These are phyloP conservation scores for Cosmia pyralina DNA, from an alignment of 2,888 invertebrate species.

Conservation along the genomic window DNA sequence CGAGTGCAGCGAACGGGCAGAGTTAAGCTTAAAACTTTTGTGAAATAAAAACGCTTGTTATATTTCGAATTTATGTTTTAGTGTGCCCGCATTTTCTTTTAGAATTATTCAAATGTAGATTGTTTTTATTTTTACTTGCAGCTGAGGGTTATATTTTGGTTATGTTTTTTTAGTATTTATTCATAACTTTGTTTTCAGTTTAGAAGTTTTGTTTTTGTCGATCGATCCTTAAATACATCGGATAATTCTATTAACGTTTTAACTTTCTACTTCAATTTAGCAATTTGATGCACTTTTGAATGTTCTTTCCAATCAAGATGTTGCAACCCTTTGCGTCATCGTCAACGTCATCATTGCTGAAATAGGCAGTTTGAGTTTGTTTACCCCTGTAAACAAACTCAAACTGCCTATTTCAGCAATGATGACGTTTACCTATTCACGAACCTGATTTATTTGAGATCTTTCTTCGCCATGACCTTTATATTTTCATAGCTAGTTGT, in stretches of 20 bases:
- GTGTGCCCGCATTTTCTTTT: conserved; percentile 38
- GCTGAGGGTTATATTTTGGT: conserved; percentile 17
- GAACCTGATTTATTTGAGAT: not conserved
- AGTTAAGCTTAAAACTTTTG: conserved; percentile 41
- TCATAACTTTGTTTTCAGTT: not conserved
- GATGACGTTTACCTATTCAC: not conserved
- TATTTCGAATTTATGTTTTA: conserved; percentile 48
- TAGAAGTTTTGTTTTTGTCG: not conserved
- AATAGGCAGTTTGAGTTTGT: no score
- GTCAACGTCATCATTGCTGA: no score
- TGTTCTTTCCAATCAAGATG: no score
- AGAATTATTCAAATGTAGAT: conserved; percentile 46
- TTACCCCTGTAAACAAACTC: not conserved
- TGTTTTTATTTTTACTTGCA: conserved; percentile 30
- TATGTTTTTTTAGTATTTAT: not conserved
- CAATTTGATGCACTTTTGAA: not conserved
- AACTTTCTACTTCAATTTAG: not conserved
- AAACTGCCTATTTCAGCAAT: not conserved
- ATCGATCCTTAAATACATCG: not conserved
- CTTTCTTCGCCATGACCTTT: no score
- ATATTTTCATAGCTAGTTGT: no score
- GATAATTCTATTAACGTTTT: not conserved
- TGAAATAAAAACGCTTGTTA: conserved; percentile 51
- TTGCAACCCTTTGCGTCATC: no score
- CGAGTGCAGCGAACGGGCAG: conserved; percentile 35